phyloP scores from a whole-genome alignment of 2,113 vertebrate species.

The Mastomys natalensis region DNA sequence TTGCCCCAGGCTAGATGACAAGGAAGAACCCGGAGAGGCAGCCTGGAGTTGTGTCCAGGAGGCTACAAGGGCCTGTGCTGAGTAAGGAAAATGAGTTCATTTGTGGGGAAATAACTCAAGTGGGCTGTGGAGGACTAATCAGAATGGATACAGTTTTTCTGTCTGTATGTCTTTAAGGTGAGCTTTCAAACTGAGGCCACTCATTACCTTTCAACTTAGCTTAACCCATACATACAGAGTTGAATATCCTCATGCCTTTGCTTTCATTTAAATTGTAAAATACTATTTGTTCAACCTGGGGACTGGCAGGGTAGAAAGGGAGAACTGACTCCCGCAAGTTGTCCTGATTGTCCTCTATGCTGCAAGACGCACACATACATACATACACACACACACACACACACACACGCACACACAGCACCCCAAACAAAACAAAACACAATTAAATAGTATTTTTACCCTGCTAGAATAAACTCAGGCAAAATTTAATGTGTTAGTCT shows the following conservation, averaged over 20 bases:
- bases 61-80: not conserved
- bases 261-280: slow-evolving; percentile 21
- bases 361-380: too few relatives aligned
- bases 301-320: not conserved
- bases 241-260: not conserved
- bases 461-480: not conserved
- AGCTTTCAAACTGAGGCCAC: not conserved
- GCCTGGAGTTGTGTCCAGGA: not conserved
- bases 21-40: not conserved
- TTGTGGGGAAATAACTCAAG: not conserved
- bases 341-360: not conserved
- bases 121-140: not conserved
- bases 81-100: not conserved
- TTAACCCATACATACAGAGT: not conserved
- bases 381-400: too few relatives aligned
- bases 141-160: not conserved
- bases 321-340: not conserved
- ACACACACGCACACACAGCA: not conserved
- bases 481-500: not conserved
- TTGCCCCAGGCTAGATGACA: not conserved
- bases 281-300: not conserved
- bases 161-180: not conserved
- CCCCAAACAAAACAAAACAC: not conserved
- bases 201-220: not conserved
- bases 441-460: not conserved